These are phyloP conservation scores for Nysson spinosus DNA, from an alignment of 2,888 invertebrate species.

Conservation along the genomic window DNA sequence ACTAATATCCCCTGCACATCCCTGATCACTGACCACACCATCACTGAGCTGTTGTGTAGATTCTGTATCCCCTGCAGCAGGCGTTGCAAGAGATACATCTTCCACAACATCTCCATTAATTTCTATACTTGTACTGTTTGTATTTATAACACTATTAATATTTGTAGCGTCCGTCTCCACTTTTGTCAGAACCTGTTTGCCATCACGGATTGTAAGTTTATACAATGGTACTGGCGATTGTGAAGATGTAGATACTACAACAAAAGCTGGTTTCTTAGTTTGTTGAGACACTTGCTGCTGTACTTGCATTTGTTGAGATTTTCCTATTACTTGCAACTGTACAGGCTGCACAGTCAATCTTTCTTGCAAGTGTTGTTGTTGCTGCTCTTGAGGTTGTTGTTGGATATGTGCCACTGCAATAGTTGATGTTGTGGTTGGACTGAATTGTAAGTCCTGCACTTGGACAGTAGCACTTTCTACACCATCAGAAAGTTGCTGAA, in stretches of 20 bases:
- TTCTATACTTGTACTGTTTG: constrained; percentile 55
- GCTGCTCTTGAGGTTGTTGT: constrained; percentile 28
- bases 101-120: constrained; percentile 62
- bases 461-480: constrained; percentile 54
- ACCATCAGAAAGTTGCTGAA: constrained; percentile 43
- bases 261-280: constrained; percentile 62
- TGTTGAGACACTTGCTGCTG: constrained; percentile 51
- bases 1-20: constrained; percentile 40
- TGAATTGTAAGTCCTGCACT: constrained; percentile 59
- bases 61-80: constrained; percentile 65
- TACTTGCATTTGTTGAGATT: constrained; percentile 56
- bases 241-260: constrained; percentile 65
- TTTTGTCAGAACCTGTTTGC: constrained; percentile 84
- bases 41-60: constrained; percentile 47
- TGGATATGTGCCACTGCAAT: constrained; percentile 43
- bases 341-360: constrained; percentile 51
- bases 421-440: constrained; percentile 37
- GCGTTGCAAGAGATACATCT: constrained; percentile 49
- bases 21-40: constrained; percentile 51
- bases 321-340: constrained; percentile 59
- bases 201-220: constrained; percentile 86
- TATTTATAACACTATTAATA: constrained; percentile 66
- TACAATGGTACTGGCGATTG: constrained; percentile 75
- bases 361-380: constrained; percentile 46
- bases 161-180: constrained; percentile 76